Conservation (phyloP, 2,888 invertebrate genomes). For the Rhimphoctona megacephalus region DNA sequence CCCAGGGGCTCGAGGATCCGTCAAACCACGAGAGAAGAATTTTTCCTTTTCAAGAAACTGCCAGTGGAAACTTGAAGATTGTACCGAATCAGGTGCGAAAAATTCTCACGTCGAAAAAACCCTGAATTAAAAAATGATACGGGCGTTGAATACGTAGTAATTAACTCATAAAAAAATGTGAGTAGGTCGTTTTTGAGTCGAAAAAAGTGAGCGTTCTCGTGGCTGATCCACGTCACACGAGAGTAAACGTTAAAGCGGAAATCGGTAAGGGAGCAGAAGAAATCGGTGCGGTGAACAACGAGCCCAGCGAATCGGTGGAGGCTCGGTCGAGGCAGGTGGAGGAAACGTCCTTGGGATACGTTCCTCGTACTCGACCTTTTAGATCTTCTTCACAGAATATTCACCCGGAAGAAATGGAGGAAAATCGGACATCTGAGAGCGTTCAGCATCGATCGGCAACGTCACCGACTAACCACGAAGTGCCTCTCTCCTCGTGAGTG, state of each 20-base stretch:
- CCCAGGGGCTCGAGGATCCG: constrained; percentile 63
- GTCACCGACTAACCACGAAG: constrained; percentile 72
- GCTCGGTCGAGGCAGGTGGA: constrained; percentile 73
- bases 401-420: constrained; percentile 74
- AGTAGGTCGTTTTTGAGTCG: constrained; percentile 89
- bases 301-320: constrained; percentile 48
- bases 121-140: not conserved
- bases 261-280: constrained; percentile 70
- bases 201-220: constrained; percentile 89
- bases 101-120: not conserved
- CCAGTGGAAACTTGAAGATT: constrained; percentile 90
- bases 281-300: constrained; percentile 23
- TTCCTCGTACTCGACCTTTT: constrained; percentile 76
- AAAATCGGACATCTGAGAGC: constrained; percentile 70
- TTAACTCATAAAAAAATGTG: not conserved
- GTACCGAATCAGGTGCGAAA: constrained; percentile 88
- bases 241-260: constrained; percentile 87
- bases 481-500: constrained; percentile 81
- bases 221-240: constrained; percentile 89
- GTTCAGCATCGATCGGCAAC: constrained; percentile 60
- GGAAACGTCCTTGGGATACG: constrained; percentile 65
- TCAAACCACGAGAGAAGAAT: constrained; percentile 71
- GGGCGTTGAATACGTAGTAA: not conserved
- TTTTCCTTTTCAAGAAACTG: constrained; percentile 89
- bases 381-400: constrained; percentile 71